Evolutionary conservation across 2,888 invertebrate species (phyloP).

Genomic region (Volucella bombylans): DNA sequence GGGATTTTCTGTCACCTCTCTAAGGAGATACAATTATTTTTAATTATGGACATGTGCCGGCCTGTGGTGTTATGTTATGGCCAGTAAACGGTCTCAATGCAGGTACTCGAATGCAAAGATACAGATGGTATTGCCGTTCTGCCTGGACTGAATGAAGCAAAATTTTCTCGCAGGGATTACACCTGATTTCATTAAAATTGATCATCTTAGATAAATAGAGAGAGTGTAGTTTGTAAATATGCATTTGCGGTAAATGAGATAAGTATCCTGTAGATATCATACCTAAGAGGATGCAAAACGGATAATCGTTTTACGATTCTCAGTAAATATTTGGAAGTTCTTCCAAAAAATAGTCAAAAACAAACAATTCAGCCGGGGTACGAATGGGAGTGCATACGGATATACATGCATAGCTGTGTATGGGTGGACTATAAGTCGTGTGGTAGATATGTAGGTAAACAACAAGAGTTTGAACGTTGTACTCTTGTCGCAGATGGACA

Average conservation of each 20-base stretch:
- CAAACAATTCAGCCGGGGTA: too few relatives aligned
- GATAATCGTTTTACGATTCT: slow-evolving; percentile 46
- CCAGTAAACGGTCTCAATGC: not conserved
- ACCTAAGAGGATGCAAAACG: not conserved
- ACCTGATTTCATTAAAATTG: slow-evolving; percentile 67
- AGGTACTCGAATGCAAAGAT: not conserved
- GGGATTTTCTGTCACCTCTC: slow-evolving; percentile 57
- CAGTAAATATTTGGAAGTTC: slow-evolving; percentile 56
- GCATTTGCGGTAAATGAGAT: slow-evolving; percentile 21
- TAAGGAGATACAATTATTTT: slow-evolving; percentile 71
- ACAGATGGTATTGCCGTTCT: slow-evolving; percentile 9
- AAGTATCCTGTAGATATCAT: slow-evolving; percentile 10
- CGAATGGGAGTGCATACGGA: too few relatives aligned
- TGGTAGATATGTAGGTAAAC: too few relatives aligned
- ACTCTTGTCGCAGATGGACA: too few relatives aligned
- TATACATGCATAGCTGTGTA: too few relatives aligned
- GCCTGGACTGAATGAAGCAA: slow-evolving; percentile 9
- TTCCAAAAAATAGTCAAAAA: not conserved
- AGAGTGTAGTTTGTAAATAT: slow-evolving; percentile 20
- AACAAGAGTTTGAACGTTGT: too few relatives aligned
- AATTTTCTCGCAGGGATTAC: slow-evolving; percentile 49
- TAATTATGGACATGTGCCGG: slow-evolving; percentile 60
- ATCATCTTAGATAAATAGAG: slow-evolving; percentile 26
- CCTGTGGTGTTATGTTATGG: too few relatives aligned
- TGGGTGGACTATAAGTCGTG: too few relatives aligned